These are phyloP conservation scores for Neomonachus schauinslandi DNA, from an alignment of 2,113 vertebrate species.

Conservation along the genomic window DNA sequence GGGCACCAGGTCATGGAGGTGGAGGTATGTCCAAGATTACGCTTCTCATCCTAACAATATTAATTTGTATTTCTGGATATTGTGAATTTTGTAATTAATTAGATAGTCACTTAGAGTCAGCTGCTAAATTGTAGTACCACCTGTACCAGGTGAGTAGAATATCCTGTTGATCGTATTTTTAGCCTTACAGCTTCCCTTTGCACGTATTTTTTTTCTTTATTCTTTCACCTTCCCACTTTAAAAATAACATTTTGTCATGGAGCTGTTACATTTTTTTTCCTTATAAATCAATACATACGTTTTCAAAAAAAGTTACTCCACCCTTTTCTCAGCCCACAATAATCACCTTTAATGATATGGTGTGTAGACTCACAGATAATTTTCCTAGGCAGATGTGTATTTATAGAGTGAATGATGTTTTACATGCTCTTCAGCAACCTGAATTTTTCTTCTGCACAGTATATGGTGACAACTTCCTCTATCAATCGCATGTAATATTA, in stretches of 20 bases:
- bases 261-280: neutral
- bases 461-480: neutral
- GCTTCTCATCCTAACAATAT: neutral
- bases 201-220: neutral
- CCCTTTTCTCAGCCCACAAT: neutral
- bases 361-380: neutral
- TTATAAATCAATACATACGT: neutral
- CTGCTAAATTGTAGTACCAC: neutral
- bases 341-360: neutral
- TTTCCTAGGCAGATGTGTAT: neutral
- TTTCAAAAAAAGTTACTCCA: neutral
- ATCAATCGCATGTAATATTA: neutral
- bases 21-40: neutral
- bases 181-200: neutral
- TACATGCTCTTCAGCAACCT: neutral
- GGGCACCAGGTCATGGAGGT: accelerated
- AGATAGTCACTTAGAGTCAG: neutral
- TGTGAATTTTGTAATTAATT: neutral
- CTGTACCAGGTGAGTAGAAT: neutral
- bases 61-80: neutral
- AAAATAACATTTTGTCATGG: neutral
- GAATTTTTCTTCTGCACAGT: neutral
- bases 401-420: neutral
- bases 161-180: neutral
- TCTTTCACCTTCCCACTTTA: neutral